Base-by-base conservation (phyloP, 2,888 invertebrate species). In the Microplitis deprimator region DNA sequence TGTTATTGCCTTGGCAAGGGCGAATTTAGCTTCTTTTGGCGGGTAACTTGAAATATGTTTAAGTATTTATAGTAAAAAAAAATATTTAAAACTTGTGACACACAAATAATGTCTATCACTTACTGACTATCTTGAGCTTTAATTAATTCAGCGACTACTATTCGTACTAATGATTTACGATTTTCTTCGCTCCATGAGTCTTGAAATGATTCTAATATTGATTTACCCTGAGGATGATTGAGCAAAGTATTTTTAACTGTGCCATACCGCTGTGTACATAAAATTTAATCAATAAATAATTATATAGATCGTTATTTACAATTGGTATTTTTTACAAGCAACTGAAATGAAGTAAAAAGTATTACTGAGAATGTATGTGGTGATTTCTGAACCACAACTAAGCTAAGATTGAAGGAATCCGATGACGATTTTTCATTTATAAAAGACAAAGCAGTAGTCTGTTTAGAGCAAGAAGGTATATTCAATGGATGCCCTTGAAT, bases 401-500 rank as follows among this genome's bases (percentile, higher is more conserved):
- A 62, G 16, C 62, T 13, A 62, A n/a, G 6, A 62, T 13, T n/a
- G 3, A 17, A 62, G 8, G 20, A 62, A 8, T 8, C n/a, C 3
- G 50, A 50, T 62, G 62, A 29, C 1, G 29, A 29, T 29, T 29
- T 29, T 2, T 3, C 4, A 29, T 29, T 29, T 29, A 29, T 29
- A 29, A 29, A n/a, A 6, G n/a, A 59, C 8, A 3, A 59, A 59
- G 59, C 6, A n/a, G n/a, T 2, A 59, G n/a, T 13, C 1, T 59
- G 62, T 62, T 62, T 8, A 62, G 62, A 16, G 62, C 16, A 16
- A 13, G n/a, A 8, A 59, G 59, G n/a, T 2, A 62, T 20, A 16
- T 62, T 62, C 5, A 62, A n/a, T 13, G 62, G 62, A 62, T 62
- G 62, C 13, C 62, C 17, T 62, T 62, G n/a, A 17, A 62, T 16